Evolutionary conservation across 1,140 invertebrate species (phyloP).

Genomic region (Coptotermes formosanus): DNA sequence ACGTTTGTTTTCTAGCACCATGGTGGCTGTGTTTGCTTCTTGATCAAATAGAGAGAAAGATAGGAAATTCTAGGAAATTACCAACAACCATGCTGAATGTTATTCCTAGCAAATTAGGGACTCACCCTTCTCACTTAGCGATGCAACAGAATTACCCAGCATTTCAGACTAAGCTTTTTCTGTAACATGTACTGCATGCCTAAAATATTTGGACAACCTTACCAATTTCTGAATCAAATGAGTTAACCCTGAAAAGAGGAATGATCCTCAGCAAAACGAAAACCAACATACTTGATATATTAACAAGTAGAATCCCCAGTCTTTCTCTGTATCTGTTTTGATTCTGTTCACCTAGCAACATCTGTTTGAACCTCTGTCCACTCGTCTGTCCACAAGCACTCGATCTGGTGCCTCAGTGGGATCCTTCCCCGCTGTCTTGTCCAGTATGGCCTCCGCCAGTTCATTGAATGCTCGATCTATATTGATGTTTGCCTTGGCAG

Average conservation of each 20-base stretch:
- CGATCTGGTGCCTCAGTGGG: slow-evolving; percentile 64
- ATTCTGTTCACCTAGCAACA: slow-evolving; percentile 47
- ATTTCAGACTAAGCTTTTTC: not conserved
- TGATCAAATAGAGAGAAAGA: not conserved
- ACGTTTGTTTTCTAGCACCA: slow-evolving; percentile 20
- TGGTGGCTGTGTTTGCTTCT: not conserved
- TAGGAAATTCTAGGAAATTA: not conserved
- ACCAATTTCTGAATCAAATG: not conserved
- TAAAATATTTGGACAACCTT: not conserved
- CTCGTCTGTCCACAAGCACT: slow-evolving; percentile 62
- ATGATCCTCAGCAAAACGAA: not conserved
- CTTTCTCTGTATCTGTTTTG: slow-evolving; percentile 7
- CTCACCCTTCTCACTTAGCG: not conserved
- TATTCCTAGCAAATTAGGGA: not conserved
- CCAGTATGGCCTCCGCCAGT: slow-evolving; percentile 92
- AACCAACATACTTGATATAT: not conserved
- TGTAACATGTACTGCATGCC: not conserved
- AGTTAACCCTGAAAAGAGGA: not conserved
- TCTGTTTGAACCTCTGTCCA: slow-evolving; percentile 49
- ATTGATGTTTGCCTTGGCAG: slow-evolving; percentile 97
- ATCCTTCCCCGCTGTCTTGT: slow-evolving; percentile 73
- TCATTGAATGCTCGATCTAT: slow-evolving; percentile 97
- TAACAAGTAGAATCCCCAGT: slow-evolving; percentile 10
- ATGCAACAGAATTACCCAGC: not conserved
- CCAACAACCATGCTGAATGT: not conserved